Conservation (phyloP, 1,140 invertebrate genomes). For the Catajapyx aquilonaris region DNA sequence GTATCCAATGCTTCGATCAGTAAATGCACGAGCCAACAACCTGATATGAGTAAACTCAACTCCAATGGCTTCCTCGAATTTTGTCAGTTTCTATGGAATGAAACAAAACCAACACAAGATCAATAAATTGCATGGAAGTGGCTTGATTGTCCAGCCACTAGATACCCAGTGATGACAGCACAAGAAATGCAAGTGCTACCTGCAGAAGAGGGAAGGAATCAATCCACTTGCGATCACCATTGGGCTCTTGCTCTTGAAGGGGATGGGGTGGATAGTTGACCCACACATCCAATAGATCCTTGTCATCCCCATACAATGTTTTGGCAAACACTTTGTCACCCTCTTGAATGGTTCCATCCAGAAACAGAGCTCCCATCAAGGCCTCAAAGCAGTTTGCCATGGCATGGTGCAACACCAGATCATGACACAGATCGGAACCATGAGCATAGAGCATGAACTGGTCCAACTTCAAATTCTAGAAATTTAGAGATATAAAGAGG, state of each 20-base stretch:
- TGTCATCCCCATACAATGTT: conserved; percentile 52
- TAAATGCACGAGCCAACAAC: conserved; percentile 84
- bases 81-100: conserved; percentile 49
- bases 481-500: conserved; percentile 7
- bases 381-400: conserved; percentile 99
- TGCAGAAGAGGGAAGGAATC: conserved; percentile 51
- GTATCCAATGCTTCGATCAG: conserved; percentile 83
- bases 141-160: too few relatives aligned
- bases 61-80: conserved; percentile 83
- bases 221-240: conserved; percentile 85
- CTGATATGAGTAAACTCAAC: conserved; percentile 87
- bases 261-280: conserved; percentile 69
- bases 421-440: conserved; percentile 91
- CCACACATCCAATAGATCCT: conserved; percentile 53
- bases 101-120: conserved; percentile 2
- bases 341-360: conserved; percentile 79
- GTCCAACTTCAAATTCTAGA: conserved; percentile 63
- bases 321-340: conserved; percentile 55
- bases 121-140: too few relatives aligned
- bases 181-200: conserved; percentile 33
- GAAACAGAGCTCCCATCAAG: conserved; percentile 85
- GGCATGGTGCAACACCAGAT: conserved; percentile 81
- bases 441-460: conserved; percentile 95
- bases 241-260: conserved; percentile 74
- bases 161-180: too few relatives aligned